Percentiles rank a stretch among this genome's conserved stretches.
phyloP scores from a whole-genome alignment of 2,797 vertebrate genomes.

The Trachops cirrhosus region DNA sequence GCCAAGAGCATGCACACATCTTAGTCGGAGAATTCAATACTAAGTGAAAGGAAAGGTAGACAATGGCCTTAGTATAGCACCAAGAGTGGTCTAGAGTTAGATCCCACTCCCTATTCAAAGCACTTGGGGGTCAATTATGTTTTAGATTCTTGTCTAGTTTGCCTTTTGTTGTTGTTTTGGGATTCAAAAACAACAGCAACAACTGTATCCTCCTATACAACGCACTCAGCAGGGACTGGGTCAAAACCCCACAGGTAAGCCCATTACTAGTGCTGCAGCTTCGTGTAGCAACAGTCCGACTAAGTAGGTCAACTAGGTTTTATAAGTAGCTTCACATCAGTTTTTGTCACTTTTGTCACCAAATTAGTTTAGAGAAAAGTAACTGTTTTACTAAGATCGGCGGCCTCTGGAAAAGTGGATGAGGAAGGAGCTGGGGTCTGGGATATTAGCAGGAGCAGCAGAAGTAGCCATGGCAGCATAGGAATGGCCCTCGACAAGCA shows the following conservation, averaged over 20 bases:
- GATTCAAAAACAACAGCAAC: not conserved
- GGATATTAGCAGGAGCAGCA: not conserved
- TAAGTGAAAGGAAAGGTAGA: not conserved
- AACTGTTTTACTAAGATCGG: not conserved
- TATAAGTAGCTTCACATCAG: not conserved
- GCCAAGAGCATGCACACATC: not conserved
- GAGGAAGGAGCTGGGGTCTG: not conserved
- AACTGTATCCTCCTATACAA: not conserved
- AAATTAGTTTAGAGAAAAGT: not conserved
- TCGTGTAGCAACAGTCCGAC: not conserved
- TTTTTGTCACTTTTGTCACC: not conserved
- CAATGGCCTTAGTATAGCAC: not conserved
- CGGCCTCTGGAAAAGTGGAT: not conserved
- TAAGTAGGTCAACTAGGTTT: not conserved
- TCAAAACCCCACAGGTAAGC: not conserved
- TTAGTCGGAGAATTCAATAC: not conserved
- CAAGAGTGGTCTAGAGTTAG: too few species aligned
- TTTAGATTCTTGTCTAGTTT: not conserved
- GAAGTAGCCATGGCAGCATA: fast-evolving
- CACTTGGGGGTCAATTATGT: fast-evolving
- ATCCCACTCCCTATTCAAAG: not conserved
- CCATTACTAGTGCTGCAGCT: not conserved
- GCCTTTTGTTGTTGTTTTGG: not conserved
- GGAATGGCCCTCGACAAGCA: not conserved
- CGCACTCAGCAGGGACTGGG: not conserved